Base-by-base conservation (phyloP, 2,113 vertebrate species). In the Vulpes ferrilata region DNA sequence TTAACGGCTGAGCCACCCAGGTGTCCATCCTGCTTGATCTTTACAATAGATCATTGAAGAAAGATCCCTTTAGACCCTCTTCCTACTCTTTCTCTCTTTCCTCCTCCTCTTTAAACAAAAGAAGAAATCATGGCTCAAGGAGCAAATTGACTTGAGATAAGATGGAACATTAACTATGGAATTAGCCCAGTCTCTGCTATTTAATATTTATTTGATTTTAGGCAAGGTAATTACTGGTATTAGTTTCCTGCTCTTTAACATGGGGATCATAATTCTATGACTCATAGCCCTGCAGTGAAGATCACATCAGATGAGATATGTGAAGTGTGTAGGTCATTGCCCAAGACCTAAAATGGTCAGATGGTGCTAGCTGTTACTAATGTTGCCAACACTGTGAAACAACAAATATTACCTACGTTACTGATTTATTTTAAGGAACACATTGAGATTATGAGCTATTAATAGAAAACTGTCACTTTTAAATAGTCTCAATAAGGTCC, bases 171-270 rank as follows among this genome's bases (percentile, higher is more conserved):
- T 13, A 65, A 64, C 38, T 53, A 7, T 25, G 48, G 32, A 92
- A 43, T 92, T 69, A 88, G 62, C 65, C 19, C 4, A 16, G 87
- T 17, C 53, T 71, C 27, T 64, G n/a, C 25, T 55, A 78, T n/a
- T 74, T 64, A 64, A 30, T 78, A 71, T 20, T 71, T 92, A 32
- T 11, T 16, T 35, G 32, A 92, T 60, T 48, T 82, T 82, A 83
- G 43, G 35, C 17, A 90, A 91, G 32, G 82, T 87, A 89, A 93
- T 94, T 81, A 73, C 35, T 43, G 17, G 51, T 86, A 65, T 92
- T 32, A 79, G 67, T 94, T 74, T 90, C 67, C 67, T 79, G 48
- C 25, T 95, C 74, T 76, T 86, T 84, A 69, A 93, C 90, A 88
- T 74, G n/a, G 32, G 13, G 48, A 35, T 71, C 32, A 35, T 67